Base-by-base conservation (phyloP, 2,113 vertebrate species). In the Machaerirhynchus nigripectus region DNA sequence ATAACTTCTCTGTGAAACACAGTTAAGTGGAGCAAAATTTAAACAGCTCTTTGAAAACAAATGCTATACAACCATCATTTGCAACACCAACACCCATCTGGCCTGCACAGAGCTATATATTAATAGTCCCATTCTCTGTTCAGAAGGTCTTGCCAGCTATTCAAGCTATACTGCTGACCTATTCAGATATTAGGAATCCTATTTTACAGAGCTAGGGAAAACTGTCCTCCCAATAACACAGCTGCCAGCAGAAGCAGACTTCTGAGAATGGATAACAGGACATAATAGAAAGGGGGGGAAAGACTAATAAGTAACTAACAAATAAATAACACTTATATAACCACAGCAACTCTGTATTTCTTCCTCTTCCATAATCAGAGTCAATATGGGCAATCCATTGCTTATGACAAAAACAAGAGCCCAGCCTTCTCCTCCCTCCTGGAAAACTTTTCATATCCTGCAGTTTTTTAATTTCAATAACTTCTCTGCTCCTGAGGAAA, bases 311-410 rank as follows among this genome's bases (percentile, higher is more conserved):
- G 22, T 35, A 33, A 28, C 28, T 15, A 61, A 71, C 11, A 37
- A 50, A 24, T 31, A 83, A 53, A 44, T 33, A 26, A 20, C 55
- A 64, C 18, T 39, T 50, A 14, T 10, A 44, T 26, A 86, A 81
- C n/a, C 50, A 75, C 69, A 89, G 26, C 35, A 89, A 18, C 1
- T 15, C 37, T 52, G 2, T 27, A 78, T 39, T 59, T 42, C 50
- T 68, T 84, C 53, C 12, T 76, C 56, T 70, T 71, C 42, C 60
- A n/a, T 17, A 70, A 67, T 24, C 19, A 13, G 33, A 50, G 20
- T 39, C 33, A 52, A 52, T 6, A 35, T 0, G 0, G 46, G 50
- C 30, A 68, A 42, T 27, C 14, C 10, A 5, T 24, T 27, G 22
- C 24, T 85, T 26, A 53, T 14, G 37, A 46, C 1, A 3, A 85